These are phyloP conservation scores for Gobio gobio DNA, from an alignment of 2,113 vertebrate genomes.

Conservation along the genomic window DNA sequence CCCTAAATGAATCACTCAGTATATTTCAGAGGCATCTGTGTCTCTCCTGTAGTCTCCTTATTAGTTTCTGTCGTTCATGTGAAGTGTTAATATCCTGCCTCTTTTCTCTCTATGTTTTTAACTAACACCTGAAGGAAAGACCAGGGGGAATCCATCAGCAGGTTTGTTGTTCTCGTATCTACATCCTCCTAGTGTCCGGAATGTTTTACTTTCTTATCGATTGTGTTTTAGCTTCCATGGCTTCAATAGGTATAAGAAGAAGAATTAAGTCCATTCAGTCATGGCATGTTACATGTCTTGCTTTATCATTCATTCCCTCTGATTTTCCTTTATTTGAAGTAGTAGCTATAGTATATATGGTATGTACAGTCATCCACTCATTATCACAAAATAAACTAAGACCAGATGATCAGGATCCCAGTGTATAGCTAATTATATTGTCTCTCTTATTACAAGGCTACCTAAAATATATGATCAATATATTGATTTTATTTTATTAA, in stretches of 20 bases:
- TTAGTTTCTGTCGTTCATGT: constrained; percentile 57
- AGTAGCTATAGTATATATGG: not conserved
- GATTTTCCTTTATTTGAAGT: not conserved
- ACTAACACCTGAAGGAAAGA: constrained; percentile 86
- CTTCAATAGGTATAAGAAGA: not conserved
- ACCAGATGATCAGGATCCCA: not conserved
- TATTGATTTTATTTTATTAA: too few relatives aligned
- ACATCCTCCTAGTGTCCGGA: constrained; percentile 40
- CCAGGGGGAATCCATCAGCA: constrained; percentile 86
- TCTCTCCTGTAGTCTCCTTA: constrained; percentile 78
- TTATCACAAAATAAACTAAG: not conserved
- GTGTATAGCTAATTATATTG: not conserved
- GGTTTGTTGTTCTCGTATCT: constrained; percentile 83
- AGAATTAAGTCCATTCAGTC: not conserved
- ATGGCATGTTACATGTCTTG: constrained; percentile 25
- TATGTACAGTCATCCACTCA: not conserved
- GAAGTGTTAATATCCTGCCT: constrained; percentile 55
- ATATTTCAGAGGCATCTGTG: constrained; percentile 52
- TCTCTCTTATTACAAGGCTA: too few relatives aligned
- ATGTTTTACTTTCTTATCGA: not conserved
- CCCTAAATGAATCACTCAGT: constrained; percentile 48
- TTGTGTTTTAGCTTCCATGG: not conserved
- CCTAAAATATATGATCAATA: too few relatives aligned
- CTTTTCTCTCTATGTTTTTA: constrained; percentile 73
- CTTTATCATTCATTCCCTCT: constrained; percentile 4